Base-by-base conservation (phyloP, 2,888 invertebrate genomes). In the Drosophila helvetica region DNA sequence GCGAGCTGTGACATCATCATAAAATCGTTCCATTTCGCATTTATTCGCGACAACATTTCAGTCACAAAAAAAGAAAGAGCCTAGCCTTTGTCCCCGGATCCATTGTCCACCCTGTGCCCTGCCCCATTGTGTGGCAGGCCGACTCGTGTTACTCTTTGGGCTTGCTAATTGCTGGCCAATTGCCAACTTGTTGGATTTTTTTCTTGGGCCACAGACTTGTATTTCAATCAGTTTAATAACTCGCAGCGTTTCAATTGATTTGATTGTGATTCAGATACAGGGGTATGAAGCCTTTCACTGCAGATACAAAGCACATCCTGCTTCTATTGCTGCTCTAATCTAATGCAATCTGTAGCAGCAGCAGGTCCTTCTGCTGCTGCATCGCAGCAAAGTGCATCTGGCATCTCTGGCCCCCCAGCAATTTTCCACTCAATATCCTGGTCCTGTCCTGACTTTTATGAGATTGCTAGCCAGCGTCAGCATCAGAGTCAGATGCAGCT, bases 391-490 rank as follows among this genome's bases (percentile, higher is more conserved):
- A 75, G 38, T 74, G 74, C 73, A 77, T 63, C 27, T 27, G 53
- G 66, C 38, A 15, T 6, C 15, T 38, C 69, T 61, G 68, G 54
- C 50, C 61, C 15, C 50, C 46, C 45, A 68, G 48, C 75, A 78
- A 82, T 80, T 82, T 85, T 77, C 75, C 78, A 74, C 75, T 77
- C 75, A 75, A 82, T 75, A 69, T 80, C 66, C 67, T 69, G 42
- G 48, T 48, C 51, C 50, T 47, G 48, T 43, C 51, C 45, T 38
- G 71, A 42, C 72, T 74, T 82, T 82, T 70, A 64, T 65, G 71
- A 42, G 57, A 47, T 18, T 63, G 62, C 48, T n/a, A 22, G 52
- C 58, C 27, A 50, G 22, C 45, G 47, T 61, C 48, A 43, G 12
- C 50, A 33, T 27, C 60, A n/a, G 6, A 30, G 15, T 7, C 48